These are phyloP conservation scores for Electrona antarctica DNA, from an alignment of 2,113 vertebrate genomes.

Conservation along the genomic window DNA sequence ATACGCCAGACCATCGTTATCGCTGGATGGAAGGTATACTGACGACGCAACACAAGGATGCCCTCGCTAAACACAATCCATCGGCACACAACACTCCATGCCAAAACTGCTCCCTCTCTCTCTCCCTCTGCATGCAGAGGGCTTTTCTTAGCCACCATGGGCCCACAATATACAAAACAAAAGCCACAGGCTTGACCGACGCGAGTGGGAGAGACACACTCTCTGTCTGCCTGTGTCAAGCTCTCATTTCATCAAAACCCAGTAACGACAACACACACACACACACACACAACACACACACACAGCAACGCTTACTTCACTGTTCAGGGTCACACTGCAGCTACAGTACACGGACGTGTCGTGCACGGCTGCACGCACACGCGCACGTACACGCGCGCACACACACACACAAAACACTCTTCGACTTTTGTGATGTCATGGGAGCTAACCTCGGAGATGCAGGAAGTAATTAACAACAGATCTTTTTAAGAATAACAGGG, in stretches of 20 bases:
- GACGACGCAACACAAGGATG: slow-evolving; percentile 9
- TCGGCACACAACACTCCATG: slow-evolving; percentile 47
- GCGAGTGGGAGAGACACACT: slow-evolving; percentile 14
- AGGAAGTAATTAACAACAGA: slow-evolving; percentile 63
- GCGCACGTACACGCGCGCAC: slow-evolving; percentile 12
- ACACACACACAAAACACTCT: slow-evolving; percentile 43
- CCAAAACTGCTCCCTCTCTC: slow-evolving; percentile 41
- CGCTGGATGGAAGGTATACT: slow-evolving; percentile 36
- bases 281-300: neutral
- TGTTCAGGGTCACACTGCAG: slow-evolving; percentile 47
- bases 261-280: neutral
- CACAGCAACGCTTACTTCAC: slow-evolving; percentile 38
- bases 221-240: neutral
- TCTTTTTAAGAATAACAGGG: slow-evolving; percentile 45
- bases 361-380: slow-evolving; percentile 27
- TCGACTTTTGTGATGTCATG: slow-evolving; percentile 56
- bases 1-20: slow-evolving; percentile 6
- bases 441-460: slow-evolving; percentile 47
- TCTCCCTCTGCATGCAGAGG: slow-evolving; percentile 50
- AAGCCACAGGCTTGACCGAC: slow-evolving; percentile 54
- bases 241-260: slow-evolving; percentile 61
- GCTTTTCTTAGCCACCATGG: slow-evolving; percentile 60
- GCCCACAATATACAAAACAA: slow-evolving; percentile 60
- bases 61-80: slow-evolving; percentile 39
- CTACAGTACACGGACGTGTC: slow-evolving; percentile 5